Base-by-base conservation (phyloP, 1,140 invertebrate genomes). In the Rhopalosiphum maidis region DNA sequence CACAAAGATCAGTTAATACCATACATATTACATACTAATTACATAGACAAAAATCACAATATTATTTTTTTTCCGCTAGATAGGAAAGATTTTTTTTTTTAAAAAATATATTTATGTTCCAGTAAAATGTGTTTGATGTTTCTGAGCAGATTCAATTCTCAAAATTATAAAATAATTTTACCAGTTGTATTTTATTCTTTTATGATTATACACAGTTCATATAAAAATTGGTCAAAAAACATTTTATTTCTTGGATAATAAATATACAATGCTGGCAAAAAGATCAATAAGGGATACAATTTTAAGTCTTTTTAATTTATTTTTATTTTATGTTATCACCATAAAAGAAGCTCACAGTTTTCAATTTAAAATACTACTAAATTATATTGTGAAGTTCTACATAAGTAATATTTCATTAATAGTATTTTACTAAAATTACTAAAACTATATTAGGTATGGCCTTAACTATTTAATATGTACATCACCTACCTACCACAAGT, bases 321-420 rank as follows among this genome's bases (percentile, higher is more conserved):
- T 86, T 51, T 54, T 55, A 86, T 86, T 55, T 93, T 23, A 41
- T 30, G 43, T 93, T 93, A 93, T 93, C 91, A 93, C 91, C 91
- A 93, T 93, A 93, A 86, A 82, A 93, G 91, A 93, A 93, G 91
- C 91, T 93, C 91, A 93, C 91, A 93, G 91, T 93, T 93, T 93
- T 86, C 82, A 86, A 43, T 82, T 93, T 43, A 86, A 41, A 86
- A 93, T 85, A 93, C 82, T 93, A 93, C 83, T 86, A n/a, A 35
- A 92, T 85, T 93, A 86, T 86, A 85, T 86, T 8, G 91, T 86
- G 91, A 43, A 82, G 77, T 54, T 86, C 82, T 86, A 93, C 35
- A 43, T 41, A 86, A 86, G 48, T 93, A 85, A 92, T 93, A 93
- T 85, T 54, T 86, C n/a, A 48, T 92, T 89, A 83, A 92, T 82